Evolutionary conservation across 2,797 vertebrate species (phyloP).

Genomic region (Tympanoctomys barrerae): DNA sequence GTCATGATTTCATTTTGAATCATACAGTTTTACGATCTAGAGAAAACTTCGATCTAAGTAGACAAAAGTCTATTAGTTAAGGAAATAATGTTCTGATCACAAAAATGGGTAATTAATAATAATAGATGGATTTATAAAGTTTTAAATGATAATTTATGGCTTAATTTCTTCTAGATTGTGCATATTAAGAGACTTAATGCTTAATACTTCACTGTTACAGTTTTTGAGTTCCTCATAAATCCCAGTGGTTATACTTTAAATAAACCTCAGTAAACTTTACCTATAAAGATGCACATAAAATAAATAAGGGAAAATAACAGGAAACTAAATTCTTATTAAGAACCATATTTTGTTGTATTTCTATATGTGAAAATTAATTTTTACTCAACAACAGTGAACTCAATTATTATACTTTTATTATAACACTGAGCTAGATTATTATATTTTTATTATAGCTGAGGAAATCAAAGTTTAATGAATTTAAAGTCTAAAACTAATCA

Average conservation of each 20-base stretch:
- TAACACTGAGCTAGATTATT: neutral
- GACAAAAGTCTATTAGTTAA: neutral
- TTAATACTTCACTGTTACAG: neutral
- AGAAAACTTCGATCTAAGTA: neutral
- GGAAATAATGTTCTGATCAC: neutral
- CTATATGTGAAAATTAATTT: neutral
- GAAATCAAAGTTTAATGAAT: neutral
- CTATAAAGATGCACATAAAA: neutral
- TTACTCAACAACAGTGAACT: neutral
- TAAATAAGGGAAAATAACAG: slow-evolving; percentile 8
- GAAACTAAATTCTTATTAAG: slow-evolving; percentile 19
- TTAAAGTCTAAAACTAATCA: neutral
- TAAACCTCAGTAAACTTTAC: slow-evolving; percentile 22
- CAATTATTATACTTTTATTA: slow-evolving; percentile 18
- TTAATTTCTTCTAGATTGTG: neutral
- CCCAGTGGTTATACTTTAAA: slow-evolving; percentile 20
- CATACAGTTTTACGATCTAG: neutral
- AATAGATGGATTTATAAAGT: neutral
- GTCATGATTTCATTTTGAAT: neutral
- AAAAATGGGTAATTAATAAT: neutral
- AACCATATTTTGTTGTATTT: neutral
- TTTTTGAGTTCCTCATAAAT: slow-evolving; percentile 20
- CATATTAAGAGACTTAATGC: neutral
- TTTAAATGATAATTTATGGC: slow-evolving; percentile 30
- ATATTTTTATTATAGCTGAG: neutral